Evolutionary conservation across 1,140 invertebrate genomes (phyloP), one percentile per base, ranked within the genome.

Genomic region (Atta texana): DNA sequence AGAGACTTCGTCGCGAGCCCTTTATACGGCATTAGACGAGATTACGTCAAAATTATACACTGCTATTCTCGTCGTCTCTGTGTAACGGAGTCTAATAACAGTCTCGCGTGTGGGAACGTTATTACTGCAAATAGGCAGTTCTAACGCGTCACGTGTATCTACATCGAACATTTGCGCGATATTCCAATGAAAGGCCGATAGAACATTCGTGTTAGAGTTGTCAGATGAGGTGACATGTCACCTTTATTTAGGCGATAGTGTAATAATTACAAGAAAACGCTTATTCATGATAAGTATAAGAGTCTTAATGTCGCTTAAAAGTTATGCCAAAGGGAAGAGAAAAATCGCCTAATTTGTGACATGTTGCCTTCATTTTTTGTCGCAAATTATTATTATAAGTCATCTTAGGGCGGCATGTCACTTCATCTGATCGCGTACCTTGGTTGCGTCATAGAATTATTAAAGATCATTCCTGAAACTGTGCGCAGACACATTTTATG

Each of bases 11-110:
- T n/a, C 64, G 66, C 51, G 66, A 72, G 8, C 34, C 55, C 44
- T 28, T 6, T 49, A 61, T 16, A 6, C 31, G 8, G 49, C n/a
- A 31, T 24, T 31, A 21, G 31, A 16, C 75, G 34, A n/a, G 80
- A 31, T 49, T 51, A 85, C 59, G 28, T 12, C 39, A 55, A 84
- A 61, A 63, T 69, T 72, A 84, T 84, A 44, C 69, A 51, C 34
- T 16, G 28, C 80, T 84, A 84, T 84, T 84, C 31, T 75, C 39
- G 55, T 74, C 80, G 18, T 71, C 44, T 14, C 10, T 16, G 16
- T 14, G 18, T 44, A 71, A 57, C 21, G 18, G 10, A 12, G 24
- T 18, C 16, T 75, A 75, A 84, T 84, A 51, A 74, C 69, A 69
- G 16, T 51, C 24, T 84, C 57, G 80, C 80, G 69, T 84, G 80